Percentiles rank a stretch among this genome's conserved stretches.
These are phyloP conservation scores for Oxytorus armatus DNA, from an alignment of 2,888 invertebrate species.

Conservation along the genomic window DNA sequence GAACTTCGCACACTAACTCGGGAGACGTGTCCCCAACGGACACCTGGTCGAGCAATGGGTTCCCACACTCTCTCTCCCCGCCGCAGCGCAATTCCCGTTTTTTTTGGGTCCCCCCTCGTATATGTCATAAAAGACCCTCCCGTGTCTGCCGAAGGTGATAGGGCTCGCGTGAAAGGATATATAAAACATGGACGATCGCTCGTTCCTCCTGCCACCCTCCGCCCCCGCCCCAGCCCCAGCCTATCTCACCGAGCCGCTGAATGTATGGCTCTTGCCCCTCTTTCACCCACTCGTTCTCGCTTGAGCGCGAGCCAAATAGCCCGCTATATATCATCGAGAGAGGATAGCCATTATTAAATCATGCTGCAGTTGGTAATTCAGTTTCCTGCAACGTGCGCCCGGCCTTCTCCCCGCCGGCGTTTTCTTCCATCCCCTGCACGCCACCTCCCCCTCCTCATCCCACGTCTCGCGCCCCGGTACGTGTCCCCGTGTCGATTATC, in stretches of 20 bases:
- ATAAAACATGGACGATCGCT: constrained; percentile 47
- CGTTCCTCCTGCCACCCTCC: not conserved
- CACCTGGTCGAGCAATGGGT: no score
- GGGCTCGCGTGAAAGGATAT: constrained; percentile 49
- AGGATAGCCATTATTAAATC: constrained; percentile 78
- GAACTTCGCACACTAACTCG: no score
- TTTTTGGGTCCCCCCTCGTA: not conserved
- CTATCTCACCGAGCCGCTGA: not conserved
- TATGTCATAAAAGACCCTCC: constrained; percentile 16
- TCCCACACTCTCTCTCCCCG: no score
- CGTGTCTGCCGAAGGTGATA: constrained; percentile 38
- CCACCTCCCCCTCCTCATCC: not conserved
- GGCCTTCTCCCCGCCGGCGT: constrained; percentile 24
- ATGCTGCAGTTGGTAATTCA: constrained; percentile 79
- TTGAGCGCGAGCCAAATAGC: constrained; percentile 76
- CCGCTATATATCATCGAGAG: constrained; percentile 72
- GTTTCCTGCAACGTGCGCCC: constrained; percentile 77
- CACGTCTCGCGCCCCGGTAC: constrained; percentile 64
- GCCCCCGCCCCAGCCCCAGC: not conserved
- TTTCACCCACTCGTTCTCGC: constrained; percentile 44
- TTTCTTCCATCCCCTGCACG: constrained; percentile 33
- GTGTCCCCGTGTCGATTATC: constrained; percentile 80
- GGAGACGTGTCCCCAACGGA: no score
- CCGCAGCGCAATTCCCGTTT: no score
- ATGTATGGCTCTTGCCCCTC: constrained; percentile 33